A percentile compares a stretch with the other conserved stretches of the same genome.
Evolutionary conservation across 2,113 vertebrate species (phyloP).

Genomic region (Tricholaema leucomelas): DNA sequence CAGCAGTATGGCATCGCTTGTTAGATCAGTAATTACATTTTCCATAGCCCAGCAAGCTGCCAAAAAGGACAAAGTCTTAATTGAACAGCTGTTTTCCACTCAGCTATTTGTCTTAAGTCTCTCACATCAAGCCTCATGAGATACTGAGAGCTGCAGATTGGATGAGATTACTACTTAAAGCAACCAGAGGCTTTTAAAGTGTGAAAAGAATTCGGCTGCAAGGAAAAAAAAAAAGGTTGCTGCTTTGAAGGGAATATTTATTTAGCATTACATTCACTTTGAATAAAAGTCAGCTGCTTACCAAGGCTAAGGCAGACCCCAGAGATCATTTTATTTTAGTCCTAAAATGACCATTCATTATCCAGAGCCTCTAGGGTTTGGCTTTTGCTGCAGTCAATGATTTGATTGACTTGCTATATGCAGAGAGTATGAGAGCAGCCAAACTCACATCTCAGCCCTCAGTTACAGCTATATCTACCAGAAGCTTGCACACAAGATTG

Average conservation of each 20-base stretch:
- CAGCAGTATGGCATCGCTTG: background rate
- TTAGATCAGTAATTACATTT: background rate
- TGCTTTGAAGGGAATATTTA: conserved; percentile 10
- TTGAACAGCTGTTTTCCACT: conserved; percentile 18
- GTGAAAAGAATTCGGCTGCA: background rate
- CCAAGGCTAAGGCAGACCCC: background rate
- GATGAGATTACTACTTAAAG: background rate
- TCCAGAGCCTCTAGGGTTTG: background rate
- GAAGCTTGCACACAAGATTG: background rate
- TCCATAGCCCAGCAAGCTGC: background rate
- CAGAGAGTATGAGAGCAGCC: background rate
- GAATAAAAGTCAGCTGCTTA: background rate
- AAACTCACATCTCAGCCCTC: background rate
- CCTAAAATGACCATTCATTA: background rate
- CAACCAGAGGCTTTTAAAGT: background rate
- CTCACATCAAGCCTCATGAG: conserved; percentile 11
- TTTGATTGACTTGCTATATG: background rate
- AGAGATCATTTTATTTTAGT: background rate
- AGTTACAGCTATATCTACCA: background rate
- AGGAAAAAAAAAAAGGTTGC: background rate
- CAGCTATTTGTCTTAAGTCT: background rate
- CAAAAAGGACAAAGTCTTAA: background rate
- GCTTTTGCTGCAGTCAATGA: background rate
- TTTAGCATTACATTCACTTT: background rate
- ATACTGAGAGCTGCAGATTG: background rate